phyloP scores from a whole-genome alignment of 2,113 vertebrate genomes.

The Hemicordylus capensis region DNA sequence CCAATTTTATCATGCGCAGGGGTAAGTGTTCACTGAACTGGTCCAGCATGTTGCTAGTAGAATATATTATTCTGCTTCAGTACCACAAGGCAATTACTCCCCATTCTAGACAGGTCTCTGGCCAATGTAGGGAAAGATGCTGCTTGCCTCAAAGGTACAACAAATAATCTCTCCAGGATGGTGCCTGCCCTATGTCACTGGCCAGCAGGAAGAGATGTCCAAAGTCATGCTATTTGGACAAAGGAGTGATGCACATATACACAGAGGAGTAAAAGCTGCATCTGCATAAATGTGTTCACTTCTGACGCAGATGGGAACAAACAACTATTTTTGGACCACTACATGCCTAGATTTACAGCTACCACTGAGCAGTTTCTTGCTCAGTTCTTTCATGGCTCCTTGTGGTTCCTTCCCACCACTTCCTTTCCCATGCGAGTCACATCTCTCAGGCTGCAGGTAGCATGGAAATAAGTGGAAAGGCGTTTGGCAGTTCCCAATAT shows the following conservation, averaged over 20 bases:
- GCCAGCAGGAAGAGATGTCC: neutral
- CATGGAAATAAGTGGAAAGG: neutral
- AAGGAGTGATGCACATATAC: neutral
- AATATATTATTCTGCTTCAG: neutral
- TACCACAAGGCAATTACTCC: neutral
- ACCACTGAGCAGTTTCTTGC: neutral
- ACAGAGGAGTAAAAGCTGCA: neutral
- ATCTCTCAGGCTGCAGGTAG: conserved; percentile 21
- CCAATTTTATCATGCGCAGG: too few relatives aligned
- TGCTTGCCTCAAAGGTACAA: neutral
- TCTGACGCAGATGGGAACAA: neutral
- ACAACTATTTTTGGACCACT: neutral
- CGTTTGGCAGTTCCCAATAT: neutral
- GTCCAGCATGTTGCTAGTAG: too few relatives aligned
- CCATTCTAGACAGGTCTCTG: neutral
- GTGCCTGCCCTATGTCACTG: neutral
- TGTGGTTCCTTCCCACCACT: neutral
- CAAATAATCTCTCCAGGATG: neutral
- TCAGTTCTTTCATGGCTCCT: neutral
- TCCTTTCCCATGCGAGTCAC: neutral
- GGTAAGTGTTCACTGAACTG: too few relatives aligned
- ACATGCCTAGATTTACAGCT: neutral
- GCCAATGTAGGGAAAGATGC: neutral
- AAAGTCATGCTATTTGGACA: neutral
- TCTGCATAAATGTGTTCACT: neutral